A percentile compares a stretch with the other conserved stretches of the same genome.
Evolutionary conservation across 2,113 vertebrate genomes (phyloP).

Genomic region (Meles meles): DNA sequence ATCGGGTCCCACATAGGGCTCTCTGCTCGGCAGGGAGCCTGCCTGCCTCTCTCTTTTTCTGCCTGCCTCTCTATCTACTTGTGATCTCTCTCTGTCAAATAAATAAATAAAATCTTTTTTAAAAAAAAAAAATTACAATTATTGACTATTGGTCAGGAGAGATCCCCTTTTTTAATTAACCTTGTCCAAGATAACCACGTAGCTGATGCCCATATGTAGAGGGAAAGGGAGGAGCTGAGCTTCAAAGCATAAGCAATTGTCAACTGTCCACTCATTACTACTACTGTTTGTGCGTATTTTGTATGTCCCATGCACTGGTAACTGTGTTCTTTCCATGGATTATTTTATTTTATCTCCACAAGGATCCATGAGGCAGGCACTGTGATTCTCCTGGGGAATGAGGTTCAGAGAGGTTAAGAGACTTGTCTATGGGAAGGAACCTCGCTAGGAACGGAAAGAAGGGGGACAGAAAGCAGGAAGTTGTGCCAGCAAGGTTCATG

Average conservation of each 20-base stretch:
- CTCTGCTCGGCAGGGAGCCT: too few species aligned
- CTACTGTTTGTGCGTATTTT: background rate
- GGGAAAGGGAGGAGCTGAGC: background rate
- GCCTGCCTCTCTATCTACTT: too few species aligned
- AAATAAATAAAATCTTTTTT: too few species aligned
- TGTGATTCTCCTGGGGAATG: background rate
- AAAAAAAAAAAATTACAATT: too few species aligned
- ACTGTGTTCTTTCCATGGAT: background rate
- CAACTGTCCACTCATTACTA: background rate
- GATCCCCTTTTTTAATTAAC: background rate
- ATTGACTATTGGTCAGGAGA: conserved; percentile 8
- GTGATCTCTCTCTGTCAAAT: too few species aligned
- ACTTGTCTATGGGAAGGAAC: background rate
- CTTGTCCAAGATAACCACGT: background rate
- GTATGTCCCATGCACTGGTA: background rate
- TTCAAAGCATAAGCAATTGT: background rate
- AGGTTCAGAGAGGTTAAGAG: background rate
- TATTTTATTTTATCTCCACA: background rate
- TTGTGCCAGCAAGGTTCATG: background rate
- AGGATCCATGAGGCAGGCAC: background rate
- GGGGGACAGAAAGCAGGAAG: background rate
- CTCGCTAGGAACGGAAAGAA: background rate
- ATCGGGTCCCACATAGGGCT: too few species aligned
- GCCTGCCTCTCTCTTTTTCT: too few species aligned
- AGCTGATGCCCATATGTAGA: background rate